Conservation (phyloP, 2,113 vertebrate genomes). For the Misgurnus anguillicaudatus region DNA sequence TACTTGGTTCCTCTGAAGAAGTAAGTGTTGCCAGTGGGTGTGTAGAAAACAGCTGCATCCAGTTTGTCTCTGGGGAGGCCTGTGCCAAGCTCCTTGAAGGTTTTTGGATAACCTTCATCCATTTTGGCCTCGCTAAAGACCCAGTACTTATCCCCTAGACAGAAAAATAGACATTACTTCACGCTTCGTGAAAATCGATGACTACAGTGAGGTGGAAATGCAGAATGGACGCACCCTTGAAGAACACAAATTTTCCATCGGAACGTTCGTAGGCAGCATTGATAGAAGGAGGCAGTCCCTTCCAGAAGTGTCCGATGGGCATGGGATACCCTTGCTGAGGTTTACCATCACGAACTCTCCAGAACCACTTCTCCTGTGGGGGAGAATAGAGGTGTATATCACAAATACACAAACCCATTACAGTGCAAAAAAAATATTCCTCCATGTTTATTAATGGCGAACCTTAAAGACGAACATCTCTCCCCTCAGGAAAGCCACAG, state of each 20-base stretch:
- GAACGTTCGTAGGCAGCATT: conserved; percentile 86
- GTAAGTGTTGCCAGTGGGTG: conserved; percentile 87
- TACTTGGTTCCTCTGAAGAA: conserved; percentile 88
- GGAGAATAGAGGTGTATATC: background rate
- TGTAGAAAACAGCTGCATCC: conserved; percentile 87
- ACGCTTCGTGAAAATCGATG: background rate
- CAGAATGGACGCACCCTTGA: conserved; percentile 78
- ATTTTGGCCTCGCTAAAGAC: conserved; percentile 83
- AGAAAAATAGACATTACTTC: background rate
- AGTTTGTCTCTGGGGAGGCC: conserved; percentile 83
- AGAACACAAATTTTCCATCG: conserved; percentile 91
- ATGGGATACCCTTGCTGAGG: conserved; percentile 86
- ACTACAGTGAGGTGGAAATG: background rate
- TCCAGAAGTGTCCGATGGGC: conserved; percentile 87
- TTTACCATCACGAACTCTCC: conserved; percentile 85
- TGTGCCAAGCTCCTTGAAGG: conserved; percentile 80
- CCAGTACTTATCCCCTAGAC: conserved; percentile 86
- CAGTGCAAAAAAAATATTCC: no score
- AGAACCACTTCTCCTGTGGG: conserved; percentile 84
- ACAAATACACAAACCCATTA: background rate
- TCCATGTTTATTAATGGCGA: background rate
- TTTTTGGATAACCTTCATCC: conserved; percentile 85
- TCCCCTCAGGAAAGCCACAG: conserved; percentile 84
- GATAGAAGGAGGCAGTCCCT: conserved; percentile 83
- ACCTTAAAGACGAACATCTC: conserved; percentile 96